Percentiles rank a stretch among this genome's conserved stretches.
phyloP scores from a whole-genome alignment of 2,888 invertebrate genomes.

The Liopterus haemorrhoidalis region DNA sequence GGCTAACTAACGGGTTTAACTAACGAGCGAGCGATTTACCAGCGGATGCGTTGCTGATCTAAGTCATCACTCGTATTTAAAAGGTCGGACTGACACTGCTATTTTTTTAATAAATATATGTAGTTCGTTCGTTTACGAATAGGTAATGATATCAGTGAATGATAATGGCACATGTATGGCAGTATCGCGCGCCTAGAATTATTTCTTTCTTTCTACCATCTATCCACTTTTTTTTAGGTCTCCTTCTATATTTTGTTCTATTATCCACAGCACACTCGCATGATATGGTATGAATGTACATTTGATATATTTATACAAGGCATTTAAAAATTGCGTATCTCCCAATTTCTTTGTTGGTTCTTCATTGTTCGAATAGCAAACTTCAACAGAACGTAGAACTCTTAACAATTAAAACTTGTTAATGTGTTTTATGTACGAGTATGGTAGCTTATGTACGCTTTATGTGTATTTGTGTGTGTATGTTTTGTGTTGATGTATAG shows the following conservation, averaged over 20 bases:
- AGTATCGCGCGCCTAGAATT: constrained; percentile 42
- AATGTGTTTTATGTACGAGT: constrained; percentile 12
- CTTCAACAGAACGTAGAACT: constrained; percentile 19
- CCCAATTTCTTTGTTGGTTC: constrained; percentile 21
- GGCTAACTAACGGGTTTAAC: neutral
- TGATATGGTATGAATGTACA: constrained; percentile 46
- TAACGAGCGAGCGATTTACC: no score
- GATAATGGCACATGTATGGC: constrained; percentile 44
- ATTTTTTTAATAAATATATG: neutral
- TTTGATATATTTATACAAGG: constrained; percentile 43
- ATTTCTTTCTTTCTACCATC: constrained; percentile 9
- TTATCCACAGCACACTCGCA: constrained; percentile 22
- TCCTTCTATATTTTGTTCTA: constrained; percentile 20
- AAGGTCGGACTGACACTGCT: no score
- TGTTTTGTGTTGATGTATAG: constrained; percentile 13
- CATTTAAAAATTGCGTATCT: constrained; percentile 36
- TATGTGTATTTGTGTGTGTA: constrained; percentile 7
- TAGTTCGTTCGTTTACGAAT: constrained; percentile 13
- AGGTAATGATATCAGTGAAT: constrained; percentile 20
- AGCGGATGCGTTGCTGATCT: no score
- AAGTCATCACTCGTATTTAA: no score
- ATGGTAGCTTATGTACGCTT: neutral
- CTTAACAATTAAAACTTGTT: constrained; percentile 7
- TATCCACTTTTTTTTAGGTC: constrained; percentile 12
- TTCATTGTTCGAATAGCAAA: constrained; percentile 23